A percentile compares a stretch with the other conserved stretches of the same genome.
Conservation (phyloP, 2,113 vertebrate species). For the Archocentrus centrarchus region DNA sequence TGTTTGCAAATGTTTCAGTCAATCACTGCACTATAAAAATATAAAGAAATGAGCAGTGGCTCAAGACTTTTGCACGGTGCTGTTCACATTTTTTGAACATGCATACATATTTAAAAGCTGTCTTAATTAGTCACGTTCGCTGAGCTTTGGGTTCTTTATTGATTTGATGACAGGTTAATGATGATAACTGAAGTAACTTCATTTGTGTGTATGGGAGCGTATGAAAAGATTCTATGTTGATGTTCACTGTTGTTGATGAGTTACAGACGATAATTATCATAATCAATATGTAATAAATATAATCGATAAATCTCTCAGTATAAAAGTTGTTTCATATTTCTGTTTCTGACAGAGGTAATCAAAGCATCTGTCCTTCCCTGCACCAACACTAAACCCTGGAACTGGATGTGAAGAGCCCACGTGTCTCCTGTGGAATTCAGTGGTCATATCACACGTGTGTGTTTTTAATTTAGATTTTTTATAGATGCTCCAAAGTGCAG, state of each 20-base stretch:
- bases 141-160: neutral
- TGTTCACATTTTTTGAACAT: neutral
- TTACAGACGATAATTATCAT: neutral
- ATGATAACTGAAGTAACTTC: fast-evolving
- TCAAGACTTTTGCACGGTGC: neutral
- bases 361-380: no score
- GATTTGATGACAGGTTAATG: neutral
- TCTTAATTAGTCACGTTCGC: neutral
- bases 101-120: neutral
- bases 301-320: neutral
- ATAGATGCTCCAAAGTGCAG: no score
- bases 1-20: no score
- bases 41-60: neutral
- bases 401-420: no score
- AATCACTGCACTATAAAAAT: neutral
- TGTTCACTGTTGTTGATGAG: no score
- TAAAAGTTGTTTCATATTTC: neutral
- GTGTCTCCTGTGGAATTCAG: no score
- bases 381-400: no score
- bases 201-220: fast-evolving
- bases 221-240: neutral
- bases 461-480: no score
- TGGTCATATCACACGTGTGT: no score
- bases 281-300: no score
- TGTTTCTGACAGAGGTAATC: neutral